These are phyloP conservation scores for Lasiommata megera DNA, from an alignment of 2,888 invertebrate genomes.

Conservation along the genomic window DNA sequence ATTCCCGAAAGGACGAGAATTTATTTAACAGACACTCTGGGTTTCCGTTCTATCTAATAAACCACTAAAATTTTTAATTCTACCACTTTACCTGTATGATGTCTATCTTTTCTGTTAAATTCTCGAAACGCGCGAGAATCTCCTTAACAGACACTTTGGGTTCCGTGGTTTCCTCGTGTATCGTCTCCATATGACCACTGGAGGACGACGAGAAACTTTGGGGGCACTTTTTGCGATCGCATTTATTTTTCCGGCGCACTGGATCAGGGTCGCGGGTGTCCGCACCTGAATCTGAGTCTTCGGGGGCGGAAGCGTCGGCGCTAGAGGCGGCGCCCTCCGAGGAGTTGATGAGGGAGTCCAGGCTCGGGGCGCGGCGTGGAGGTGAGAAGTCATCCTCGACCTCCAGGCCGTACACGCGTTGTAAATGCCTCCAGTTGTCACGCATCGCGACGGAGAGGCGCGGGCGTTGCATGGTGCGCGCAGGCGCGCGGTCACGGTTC, in stretches of 20 bases:
- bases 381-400: slow-evolving; percentile 60
- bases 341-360: slow-evolving; percentile 86
- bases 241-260: slow-evolving; percentile 45
- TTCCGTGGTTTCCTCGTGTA: slow-evolving; percentile 88
- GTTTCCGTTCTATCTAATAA: background rate
- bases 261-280: slow-evolving; percentile 80
- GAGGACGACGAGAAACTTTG: slow-evolving; percentile 80
- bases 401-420: slow-evolving; percentile 74
- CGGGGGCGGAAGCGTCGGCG: slow-evolving; percentile 82
- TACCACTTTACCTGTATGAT: slow-evolving; percentile 41
- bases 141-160: slow-evolving; percentile 92
- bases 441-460: slow-evolving; percentile 78
- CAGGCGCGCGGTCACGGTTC: slow-evolving; percentile 63
- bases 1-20: too few species aligned
- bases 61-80: background rate
- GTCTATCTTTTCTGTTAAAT: slow-evolving; percentile 79
- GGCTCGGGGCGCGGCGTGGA: slow-evolving; percentile 77
- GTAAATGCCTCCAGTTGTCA: slow-evolving; percentile 78
- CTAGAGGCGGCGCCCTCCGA: slow-evolving; percentile 84
- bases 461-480: slow-evolving; percentile 79
- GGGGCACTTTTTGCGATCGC: slow-evolving; percentile 62
- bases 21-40: too few species aligned
- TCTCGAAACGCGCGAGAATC: slow-evolving; percentile 90
- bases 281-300: slow-evolving; percentile 85
- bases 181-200: slow-evolving; percentile 89